A percentile compares a stretch with the other conserved stretches of the same genome.
Evolutionary conservation across 2,888 invertebrate genomes (phyloP).

Genomic region (Baccha elongata): DNA sequence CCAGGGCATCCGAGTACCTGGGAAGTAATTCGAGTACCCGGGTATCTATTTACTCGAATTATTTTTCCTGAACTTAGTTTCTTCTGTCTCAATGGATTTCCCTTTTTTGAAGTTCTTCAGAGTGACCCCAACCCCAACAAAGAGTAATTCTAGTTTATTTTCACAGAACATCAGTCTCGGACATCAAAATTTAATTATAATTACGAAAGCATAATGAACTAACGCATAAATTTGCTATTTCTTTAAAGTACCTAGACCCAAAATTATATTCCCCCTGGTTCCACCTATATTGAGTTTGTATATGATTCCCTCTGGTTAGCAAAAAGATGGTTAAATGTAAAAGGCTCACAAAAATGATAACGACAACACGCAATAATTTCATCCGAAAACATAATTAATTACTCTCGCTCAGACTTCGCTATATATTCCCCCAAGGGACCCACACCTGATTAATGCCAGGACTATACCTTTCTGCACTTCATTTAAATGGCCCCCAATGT

Average conservation of each 20-base stretch:
- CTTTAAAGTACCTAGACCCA: background rate
- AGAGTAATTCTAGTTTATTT: no score
- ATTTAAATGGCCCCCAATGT: slow-evolving; percentile 34
- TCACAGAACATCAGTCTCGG: slow-evolving; percentile 33
- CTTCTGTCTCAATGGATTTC: no score
- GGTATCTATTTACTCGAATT: no score
- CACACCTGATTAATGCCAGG: slow-evolving; percentile 55
- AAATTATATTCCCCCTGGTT: background rate
- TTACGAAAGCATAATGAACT: slow-evolving; percentile 52
- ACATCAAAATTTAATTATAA: slow-evolving; percentile 52
- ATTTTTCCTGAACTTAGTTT: no score
- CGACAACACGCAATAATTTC: slow-evolving; percentile 61
- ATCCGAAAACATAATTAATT: slow-evolving; percentile 70
- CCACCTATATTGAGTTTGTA: slow-evolving; percentile 37
- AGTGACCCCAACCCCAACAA: no score
- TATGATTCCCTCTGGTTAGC: slow-evolving; percentile 19
- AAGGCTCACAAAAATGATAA: slow-evolving; percentile 45
- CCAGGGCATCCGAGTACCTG: no score
- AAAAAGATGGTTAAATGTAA: slow-evolving; percentile 1
- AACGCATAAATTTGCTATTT: slow-evolving; percentile 47
- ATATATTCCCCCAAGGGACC: slow-evolving; percentile 29
- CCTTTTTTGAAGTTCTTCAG: no score
- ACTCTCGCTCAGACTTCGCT: slow-evolving; percentile 59
- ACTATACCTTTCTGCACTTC: slow-evolving; percentile 58
- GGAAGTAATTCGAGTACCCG: no score